Conservation (phyloP, 37 sponge, comb jelly and placozoan species). For the Diacarnus erythraeanus region DNA sequence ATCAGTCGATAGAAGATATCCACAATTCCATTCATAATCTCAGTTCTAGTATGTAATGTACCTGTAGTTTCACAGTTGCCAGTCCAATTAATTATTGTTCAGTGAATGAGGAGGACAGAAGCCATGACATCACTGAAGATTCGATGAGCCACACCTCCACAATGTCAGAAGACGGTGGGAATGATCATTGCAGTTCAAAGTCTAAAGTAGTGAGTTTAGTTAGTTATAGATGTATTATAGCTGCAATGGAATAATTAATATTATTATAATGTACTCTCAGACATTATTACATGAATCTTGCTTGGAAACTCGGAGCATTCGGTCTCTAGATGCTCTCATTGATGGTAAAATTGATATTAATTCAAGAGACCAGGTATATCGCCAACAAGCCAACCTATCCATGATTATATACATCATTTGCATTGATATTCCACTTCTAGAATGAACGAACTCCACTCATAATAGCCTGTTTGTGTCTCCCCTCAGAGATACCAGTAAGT, state of each 20-base stretch:
- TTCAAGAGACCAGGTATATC: slow-evolving; percentile 1
- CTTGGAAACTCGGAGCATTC: neutral
- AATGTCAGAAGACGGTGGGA: neutral
- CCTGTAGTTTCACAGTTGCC: neutral
- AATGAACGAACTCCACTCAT: slow-evolving; percentile 8
- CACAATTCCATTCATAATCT: neutral
- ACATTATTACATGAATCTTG: neutral
- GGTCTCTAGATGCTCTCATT: neutral
- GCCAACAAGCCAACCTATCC: no score
- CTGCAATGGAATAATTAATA: neutral
- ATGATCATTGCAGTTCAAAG: neutral
- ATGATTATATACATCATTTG: no score
- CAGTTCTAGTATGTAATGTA: neutral
- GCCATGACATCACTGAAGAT: neutral
- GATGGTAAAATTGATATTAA: neutral
- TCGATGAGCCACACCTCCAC: neutral
- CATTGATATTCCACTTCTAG: neutral
- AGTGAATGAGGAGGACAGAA: neutral
- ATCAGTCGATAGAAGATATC: neutral
- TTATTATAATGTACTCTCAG: no score
- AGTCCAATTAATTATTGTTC: neutral
- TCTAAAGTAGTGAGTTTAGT: neutral
- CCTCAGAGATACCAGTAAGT: neutral
- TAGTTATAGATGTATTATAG: neutral
- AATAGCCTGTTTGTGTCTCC: neutral